These are phyloP conservation scores for Anticlea derivata DNA, from an alignment of 2,888 invertebrate species.

Conservation along the genomic window DNA sequence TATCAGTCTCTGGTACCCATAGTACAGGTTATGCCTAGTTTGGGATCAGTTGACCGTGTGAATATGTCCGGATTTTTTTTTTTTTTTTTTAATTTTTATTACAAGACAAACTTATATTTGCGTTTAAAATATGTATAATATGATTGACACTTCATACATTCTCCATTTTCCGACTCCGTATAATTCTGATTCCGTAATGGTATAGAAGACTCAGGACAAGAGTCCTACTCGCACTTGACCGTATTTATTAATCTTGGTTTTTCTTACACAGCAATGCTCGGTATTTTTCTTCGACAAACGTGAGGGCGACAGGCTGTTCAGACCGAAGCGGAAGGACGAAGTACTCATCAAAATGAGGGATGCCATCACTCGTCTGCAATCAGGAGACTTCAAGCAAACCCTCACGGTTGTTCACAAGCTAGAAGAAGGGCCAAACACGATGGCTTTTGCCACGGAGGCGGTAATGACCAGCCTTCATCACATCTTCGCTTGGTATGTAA, in stretches of 20 bases:
- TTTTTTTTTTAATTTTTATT: no score
- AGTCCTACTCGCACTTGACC: no score
- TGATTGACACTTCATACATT: no score
- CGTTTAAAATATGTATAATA: no score
- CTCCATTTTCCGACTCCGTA: no score
- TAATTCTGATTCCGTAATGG: no score
- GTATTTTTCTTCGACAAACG: slow-evolving; percentile 95
- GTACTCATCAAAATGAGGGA: slow-evolving; percentile 9
- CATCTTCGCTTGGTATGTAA: slow-evolving; percentile 92
- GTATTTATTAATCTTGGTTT: neutral
- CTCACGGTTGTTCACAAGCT: slow-evolving; percentile 80
- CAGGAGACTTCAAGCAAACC: neutral
- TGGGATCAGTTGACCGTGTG: no score
- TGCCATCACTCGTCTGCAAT: neutral
- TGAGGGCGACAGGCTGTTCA: slow-evolving; percentile 93
- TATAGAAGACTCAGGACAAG: no score
- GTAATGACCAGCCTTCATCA: slow-evolving; percentile 95
- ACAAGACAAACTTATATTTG: no score
- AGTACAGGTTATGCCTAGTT: no score
- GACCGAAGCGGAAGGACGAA: slow-evolving; percentile 88
- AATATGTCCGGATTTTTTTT: no score
- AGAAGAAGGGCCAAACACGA: slow-evolving; percentile 93
- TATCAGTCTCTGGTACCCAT: no score
- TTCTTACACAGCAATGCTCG: slow-evolving; percentile 88
- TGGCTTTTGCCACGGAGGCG: slow-evolving; percentile 97